Evolutionary conservation across 2,113 vertebrate species (phyloP), one percentile per base, ranked within the genome.

Genomic region (Hippocampus comes): DNA sequence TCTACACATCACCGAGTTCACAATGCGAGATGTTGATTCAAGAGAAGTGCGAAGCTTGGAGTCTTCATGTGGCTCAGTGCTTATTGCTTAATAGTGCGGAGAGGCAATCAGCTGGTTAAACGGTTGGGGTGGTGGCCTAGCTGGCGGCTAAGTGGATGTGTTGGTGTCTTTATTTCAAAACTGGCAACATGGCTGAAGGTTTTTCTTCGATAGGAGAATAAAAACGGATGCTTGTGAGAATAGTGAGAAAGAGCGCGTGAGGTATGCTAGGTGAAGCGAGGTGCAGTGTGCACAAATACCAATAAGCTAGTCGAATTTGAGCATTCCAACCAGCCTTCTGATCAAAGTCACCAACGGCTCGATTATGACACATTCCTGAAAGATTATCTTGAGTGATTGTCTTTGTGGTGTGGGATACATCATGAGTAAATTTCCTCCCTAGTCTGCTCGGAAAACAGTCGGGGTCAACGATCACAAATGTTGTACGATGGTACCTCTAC

Each of bases 1-100:
- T 61, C 27, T 20, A 34, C 27, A 20, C 59, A 61, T 61, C 27
- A 34, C 34, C 34, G 59, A 61, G 27, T 34, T 61, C 11, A 20
- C 27, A 27, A 61, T 30, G 7, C 27, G 8, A 61, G 59, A 61
- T 61, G 59, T 61, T 61, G 59, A 30, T 61, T 34, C 59, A 61
- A 61, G 27, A 34, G 27, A 61, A 34, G 59, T 61, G 27, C 27
- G 18, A 61, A 61, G 59, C 59, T 1, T 27, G 15, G 27, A 61
- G 59, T 34, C 59, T 61, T 61, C 59, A 61, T 61, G 34, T 38
- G 59, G 59, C 59, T 17, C 17, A 34, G 25, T 34, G 59, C 59
- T 61, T 30, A 30, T 61, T 61, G 59, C 59, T 61, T 61, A 61
- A 61, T 34, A 15, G 59, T 61, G 59, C 59, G 27, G 15, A 14